These are phyloP conservation scores for Lepidurus arcticus DNA, from an alignment of 1,140 invertebrate genomes.

Conservation along the genomic window DNA sequence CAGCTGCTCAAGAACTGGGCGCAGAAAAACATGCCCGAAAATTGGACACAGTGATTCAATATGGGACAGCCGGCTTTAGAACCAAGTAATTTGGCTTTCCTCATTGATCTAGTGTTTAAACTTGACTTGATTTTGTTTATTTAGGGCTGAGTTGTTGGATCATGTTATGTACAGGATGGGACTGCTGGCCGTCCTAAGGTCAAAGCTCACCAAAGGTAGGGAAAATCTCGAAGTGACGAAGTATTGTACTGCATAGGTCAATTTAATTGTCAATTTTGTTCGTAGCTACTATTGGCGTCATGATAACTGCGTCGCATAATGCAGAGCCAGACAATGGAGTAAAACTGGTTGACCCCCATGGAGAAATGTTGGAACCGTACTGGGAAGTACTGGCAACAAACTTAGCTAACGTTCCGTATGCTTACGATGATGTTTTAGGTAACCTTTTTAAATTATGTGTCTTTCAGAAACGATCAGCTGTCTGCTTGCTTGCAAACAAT, in stretches of 20 bases:
- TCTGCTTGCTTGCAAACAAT: slow-evolving; percentile 50
- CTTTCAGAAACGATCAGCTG: slow-evolving; percentile 43
- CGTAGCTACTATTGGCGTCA: slow-evolving; percentile 71
- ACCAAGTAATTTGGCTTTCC: slow-evolving; percentile 50
- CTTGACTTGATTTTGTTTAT: slow-evolving; percentile 43
- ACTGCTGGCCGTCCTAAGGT: slow-evolving; percentile 78
- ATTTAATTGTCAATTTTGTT: not conserved
- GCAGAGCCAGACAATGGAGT: slow-evolving; percentile 93
- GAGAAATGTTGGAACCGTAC: slow-evolving; percentile 87
- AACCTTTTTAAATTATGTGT: not conserved
- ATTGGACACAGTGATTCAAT: slow-evolving; percentile 47
- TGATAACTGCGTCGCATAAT: slow-evolving; percentile 99
- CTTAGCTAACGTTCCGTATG: slow-evolving; percentile 67
- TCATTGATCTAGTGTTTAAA: slow-evolving; percentile 10
- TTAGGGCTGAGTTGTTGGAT: slow-evolving; percentile 70
- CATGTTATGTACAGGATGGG: slow-evolving; percentile 92
- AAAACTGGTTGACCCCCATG: slow-evolving; percentile 89
- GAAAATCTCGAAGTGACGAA: slow-evolving; percentile 25
- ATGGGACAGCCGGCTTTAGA: slow-evolving; percentile 67
- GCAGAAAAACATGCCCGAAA: slow-evolving; percentile 43
- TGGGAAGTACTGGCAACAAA: slow-evolving; percentile 88
- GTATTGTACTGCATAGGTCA: no score
- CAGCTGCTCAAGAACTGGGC: slow-evolving; percentile 24
- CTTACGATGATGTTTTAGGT: not conserved
- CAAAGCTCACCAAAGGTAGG: slow-evolving; percentile 67